Evolutionary conservation across 2,888 invertebrate genomes (phyloP).

Genomic region (Caenorhabditis auriculariae): DNA sequence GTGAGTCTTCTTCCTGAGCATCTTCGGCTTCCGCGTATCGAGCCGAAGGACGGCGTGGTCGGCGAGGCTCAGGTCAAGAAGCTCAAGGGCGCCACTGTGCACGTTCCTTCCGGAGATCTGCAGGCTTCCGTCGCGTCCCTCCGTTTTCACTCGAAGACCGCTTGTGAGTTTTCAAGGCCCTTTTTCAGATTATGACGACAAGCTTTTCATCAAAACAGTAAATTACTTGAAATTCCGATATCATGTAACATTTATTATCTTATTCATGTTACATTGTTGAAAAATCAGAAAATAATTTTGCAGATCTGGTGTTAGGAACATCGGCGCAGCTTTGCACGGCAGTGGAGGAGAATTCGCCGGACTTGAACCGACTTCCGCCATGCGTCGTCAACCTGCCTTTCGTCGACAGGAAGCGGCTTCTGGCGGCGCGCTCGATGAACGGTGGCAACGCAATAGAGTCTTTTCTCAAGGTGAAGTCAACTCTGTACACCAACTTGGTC

Average conservation of each 20-base stretch:
- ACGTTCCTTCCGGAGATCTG: slow-evolving; percentile 30
- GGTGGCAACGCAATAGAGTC: slow-evolving; percentile 35
- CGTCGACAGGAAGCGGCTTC: slow-evolving; percentile 2
- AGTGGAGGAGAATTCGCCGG: neutral
- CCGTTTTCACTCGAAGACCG: slow-evolving; percentile 1
- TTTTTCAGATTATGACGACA: neutral
- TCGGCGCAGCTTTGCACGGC: slow-evolving; percentile 34
- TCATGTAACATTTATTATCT: no score
- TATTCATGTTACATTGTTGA: no score
- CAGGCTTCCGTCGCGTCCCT: slow-evolving; percentile 33
- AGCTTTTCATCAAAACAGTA: neutral
- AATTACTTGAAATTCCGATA: neutral
- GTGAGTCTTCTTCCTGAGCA: no score
- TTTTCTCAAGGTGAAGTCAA: slow-evolving; percentile 16
- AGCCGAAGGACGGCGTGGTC: no score
- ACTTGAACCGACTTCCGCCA: slow-evolving; percentile 5
- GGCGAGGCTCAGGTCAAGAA: neutral
- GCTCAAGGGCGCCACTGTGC: slow-evolving; percentile 11
- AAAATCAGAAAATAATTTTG: slow-evolving; percentile 1
- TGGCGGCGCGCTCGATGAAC: slow-evolving; percentile 35
- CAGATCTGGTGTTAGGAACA: slow-evolving; percentile 35
- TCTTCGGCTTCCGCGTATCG: no score
- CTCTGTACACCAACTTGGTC: no score
- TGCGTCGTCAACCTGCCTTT: slow-evolving; percentile 27
- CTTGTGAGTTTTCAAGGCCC: slow-evolving; percentile 20